Conservation (phyloP, 1,140 invertebrate species). For the Caenorhabditis brenneri region DNA sequence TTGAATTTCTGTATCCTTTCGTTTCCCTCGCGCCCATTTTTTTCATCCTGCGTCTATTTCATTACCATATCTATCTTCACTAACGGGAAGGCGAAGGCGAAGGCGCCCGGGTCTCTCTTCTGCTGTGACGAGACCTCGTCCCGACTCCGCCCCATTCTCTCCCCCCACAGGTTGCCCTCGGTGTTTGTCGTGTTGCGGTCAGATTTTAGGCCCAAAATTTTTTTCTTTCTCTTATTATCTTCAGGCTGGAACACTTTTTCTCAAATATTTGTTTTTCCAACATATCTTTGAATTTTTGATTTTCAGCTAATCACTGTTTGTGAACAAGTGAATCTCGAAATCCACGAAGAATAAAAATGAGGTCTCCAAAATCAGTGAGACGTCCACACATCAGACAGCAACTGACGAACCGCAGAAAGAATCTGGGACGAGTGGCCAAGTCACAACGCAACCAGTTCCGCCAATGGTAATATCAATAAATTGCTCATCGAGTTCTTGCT, state of each 20-base stretch:
- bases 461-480: slow-evolving; percentile 8
- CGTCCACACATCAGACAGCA: slow-evolving; percentile 46
- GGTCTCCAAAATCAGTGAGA: slow-evolving; percentile 47
- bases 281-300: neutral
- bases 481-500: neutral
- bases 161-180: slow-evolving; percentile 15
- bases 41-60: neutral
- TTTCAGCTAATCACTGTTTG: slow-evolving; percentile 50
- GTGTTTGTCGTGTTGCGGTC: slow-evolving; percentile 27
- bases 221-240: neutral
- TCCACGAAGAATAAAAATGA: slow-evolving; percentile 46
- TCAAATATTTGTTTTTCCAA: too few species aligned
- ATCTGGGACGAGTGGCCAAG: slow-evolving; percentile 43
- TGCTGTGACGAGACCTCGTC: slow-evolving; percentile 27
- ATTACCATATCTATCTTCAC: slow-evolving; percentile 1
- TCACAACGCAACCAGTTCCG: slow-evolving; percentile 35
- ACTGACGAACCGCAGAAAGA: slow-evolving; percentile 44
- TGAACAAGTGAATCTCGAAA: slow-evolving; percentile 47
- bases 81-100: neutral
- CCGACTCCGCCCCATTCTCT: neutral
- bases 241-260: neutral
- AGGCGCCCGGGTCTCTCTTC: slow-evolving; percentile 16
- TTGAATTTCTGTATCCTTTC: neutral
- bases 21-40: neutral
- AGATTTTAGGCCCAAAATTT: slow-evolving; percentile 27